Evolutionary conservation across 2,888 invertebrate species (phyloP).

Genomic region (Conistra vaccinii): DNA sequence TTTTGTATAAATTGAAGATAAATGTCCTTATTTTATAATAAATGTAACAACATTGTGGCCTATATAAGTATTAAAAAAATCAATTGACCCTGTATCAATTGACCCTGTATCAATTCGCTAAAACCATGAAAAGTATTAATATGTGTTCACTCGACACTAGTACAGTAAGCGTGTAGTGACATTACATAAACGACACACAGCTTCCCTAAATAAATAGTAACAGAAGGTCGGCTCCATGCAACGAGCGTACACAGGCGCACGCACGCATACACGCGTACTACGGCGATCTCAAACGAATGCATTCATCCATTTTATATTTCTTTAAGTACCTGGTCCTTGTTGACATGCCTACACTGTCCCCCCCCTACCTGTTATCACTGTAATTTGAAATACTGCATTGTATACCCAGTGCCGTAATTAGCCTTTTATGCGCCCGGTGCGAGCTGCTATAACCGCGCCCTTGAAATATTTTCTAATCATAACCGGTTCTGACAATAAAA

Average conservation of each 20-base stretch:
- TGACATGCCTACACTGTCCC: background rate
- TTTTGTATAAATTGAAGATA: background rate
- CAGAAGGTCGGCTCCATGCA: background rate
- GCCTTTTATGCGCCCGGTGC: too few species aligned
- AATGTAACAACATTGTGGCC: background rate
- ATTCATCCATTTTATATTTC: background rate
- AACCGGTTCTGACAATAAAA: too few species aligned
- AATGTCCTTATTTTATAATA: background rate
- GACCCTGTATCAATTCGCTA: background rate
- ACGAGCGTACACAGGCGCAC: background rate
- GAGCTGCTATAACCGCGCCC: too few species aligned
- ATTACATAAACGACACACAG: background rate
- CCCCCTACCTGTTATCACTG: too few species aligned
- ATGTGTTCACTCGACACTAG: slow-evolving; percentile 4
- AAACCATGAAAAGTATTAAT: background rate
- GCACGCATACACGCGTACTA: background rate
- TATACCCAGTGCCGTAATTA: too few species aligned
- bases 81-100: background rate
- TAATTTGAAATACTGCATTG: background rate
- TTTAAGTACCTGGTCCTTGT: background rate
- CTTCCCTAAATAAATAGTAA: too few species aligned
- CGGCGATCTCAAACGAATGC: background rate
- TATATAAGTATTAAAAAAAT: background rate
- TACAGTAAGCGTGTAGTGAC: background rate
- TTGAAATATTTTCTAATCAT: too few species aligned